Percentiles rank a stretch among this genome's conserved stretches.
These are phyloP conservation scores for Strigamia transsilvanica DNA, from an alignment of 2,888 invertebrate genomes.

Conservation along the genomic window DNA sequence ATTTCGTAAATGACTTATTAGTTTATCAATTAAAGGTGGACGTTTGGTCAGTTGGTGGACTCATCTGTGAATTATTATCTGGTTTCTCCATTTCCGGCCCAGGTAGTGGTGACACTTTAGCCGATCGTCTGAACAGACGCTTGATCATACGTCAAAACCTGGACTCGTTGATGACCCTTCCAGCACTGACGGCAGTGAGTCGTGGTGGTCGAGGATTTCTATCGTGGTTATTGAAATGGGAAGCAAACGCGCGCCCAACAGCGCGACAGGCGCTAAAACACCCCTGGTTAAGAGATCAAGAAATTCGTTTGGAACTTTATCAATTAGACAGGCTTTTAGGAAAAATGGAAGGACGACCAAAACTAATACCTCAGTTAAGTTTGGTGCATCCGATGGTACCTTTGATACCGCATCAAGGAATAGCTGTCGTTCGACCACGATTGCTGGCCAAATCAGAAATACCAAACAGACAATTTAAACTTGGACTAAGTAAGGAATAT, in stretches of 20 bases:
- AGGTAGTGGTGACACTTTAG: neutral
- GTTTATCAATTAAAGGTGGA: constrained; percentile 50
- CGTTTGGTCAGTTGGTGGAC: constrained; percentile 51
- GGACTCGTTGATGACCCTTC: constrained; percentile 1
- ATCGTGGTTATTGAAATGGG: constrained; percentile 29
- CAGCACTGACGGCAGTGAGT: neutral
- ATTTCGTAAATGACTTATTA: too few species aligned
- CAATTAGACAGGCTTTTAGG: constrained; percentile 23
- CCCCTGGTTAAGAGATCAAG: constrained; percentile 48
- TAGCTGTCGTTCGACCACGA: constrained; percentile 1
- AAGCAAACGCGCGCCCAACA: constrained; percentile 26
- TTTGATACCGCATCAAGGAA: constrained; percentile 9
- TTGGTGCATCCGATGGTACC: neutral
- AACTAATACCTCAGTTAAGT: constrained; percentile 9
- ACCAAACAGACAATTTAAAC: neutral
- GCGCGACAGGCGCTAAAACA: constrained; percentile 50
- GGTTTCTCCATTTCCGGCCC: constrained; percentile 50
- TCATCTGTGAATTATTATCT: constrained; percentile 49
- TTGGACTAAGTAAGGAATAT: constrained; percentile 25
- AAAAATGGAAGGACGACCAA: constrained; percentile 5
- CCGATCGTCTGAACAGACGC: constrained; percentile 50
- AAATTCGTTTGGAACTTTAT: constrained; percentile 42
- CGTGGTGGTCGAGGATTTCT: constrained; percentile 30
- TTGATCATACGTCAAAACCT: constrained; percentile 33
- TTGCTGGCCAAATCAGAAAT: constrained; percentile 18